Percentiles rank a stretch among this genome's conserved stretches.
Conservation (phyloP, 2,113 vertebrate species). For the Neodon shergylaensis region DNA sequence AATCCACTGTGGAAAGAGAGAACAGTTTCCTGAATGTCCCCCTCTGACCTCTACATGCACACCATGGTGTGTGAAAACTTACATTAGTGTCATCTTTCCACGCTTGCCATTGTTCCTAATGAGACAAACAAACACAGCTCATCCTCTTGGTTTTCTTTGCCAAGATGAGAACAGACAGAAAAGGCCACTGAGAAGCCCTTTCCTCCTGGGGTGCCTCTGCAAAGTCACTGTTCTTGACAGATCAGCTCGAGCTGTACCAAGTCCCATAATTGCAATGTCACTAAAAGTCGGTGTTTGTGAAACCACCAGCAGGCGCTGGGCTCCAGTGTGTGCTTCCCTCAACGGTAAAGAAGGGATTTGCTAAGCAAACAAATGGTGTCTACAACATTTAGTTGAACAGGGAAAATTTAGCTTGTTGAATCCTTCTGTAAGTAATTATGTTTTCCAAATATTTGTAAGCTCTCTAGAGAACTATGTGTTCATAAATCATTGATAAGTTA, state of each 20-base stretch:
- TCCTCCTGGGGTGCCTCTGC: neutral
- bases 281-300: neutral
- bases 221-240: neutral
- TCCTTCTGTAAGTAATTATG: slow-evolving; percentile 61
- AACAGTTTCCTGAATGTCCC: neutral
- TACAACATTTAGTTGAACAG: slow-evolving; percentile 5
- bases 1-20: neutral
- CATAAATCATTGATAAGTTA: slow-evolving; percentile 70
- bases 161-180: neutral
- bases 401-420: slow-evolving; percentile 25
- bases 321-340: neutral
- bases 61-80: neutral
- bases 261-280: neutral
- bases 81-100: neutral
- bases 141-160: neutral
- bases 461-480: slow-evolving; percentile 42
- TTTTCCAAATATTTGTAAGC: slow-evolving; percentile 68
- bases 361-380: slow-evolving; percentile 45
- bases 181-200: neutral
- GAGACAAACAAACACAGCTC: neutral
- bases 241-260: neutral
- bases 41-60: neutral
- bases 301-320: neutral
- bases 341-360: slow-evolving; percentile 46
- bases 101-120: neutral